Conservation (phyloP, 2,113 vertebrate genomes). For the Carollia perspicillata region DNA sequence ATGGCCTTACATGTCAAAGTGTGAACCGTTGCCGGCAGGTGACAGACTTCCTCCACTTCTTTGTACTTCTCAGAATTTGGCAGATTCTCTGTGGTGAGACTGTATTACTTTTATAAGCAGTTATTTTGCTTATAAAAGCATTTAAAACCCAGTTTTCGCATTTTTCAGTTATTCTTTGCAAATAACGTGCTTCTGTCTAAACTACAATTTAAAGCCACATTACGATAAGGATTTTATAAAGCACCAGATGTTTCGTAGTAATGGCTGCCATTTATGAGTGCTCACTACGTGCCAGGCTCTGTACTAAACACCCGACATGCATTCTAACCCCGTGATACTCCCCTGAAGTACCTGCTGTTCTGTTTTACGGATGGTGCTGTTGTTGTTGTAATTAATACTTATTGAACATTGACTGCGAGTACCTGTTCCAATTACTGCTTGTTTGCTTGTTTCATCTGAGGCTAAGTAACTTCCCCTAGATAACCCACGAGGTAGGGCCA, state of each 20-base stretch:
- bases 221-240: not conserved
- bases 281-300: not conserved
- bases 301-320: not conserved
- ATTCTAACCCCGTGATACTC: not conserved
- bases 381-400: not conserved
- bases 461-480: not conserved
- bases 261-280: not conserved
- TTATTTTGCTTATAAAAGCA: not conserved
- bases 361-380: not conserved
- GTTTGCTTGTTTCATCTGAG: not conserved
- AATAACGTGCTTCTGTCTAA: not conserved
- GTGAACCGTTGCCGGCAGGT: not conserved
- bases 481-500: not conserved
- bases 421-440: not conserved
- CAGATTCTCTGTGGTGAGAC: not conserved
- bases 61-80: not conserved
- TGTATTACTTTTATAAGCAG: not conserved
- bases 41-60: not conserved
- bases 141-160: not conserved
- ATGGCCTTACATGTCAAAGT: not conserved
- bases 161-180: not conserved
- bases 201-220: not conserved
- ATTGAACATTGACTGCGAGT: not conserved
- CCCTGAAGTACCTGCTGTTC: not conserved
- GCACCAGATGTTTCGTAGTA: not conserved